phyloP scores from a whole-genome alignment of 2,888 invertebrate species.

The Hipparchia semele region DNA sequence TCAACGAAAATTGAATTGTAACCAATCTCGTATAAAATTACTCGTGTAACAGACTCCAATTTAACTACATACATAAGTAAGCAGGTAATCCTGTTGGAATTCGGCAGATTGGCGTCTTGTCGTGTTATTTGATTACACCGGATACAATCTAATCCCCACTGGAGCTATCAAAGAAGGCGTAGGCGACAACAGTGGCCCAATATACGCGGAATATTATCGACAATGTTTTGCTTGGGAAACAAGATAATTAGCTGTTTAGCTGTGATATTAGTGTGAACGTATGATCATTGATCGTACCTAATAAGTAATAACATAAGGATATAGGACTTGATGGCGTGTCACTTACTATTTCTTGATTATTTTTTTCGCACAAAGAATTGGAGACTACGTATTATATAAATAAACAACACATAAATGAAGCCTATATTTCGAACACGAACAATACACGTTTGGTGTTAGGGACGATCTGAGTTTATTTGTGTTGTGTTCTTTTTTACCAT shows the following conservation, averaged over 20 bases:
- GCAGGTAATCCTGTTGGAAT: conserved; percentile 33
- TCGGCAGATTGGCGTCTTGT: conserved; percentile 32
- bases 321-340: too few relatives aligned
- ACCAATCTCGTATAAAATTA: conserved; percentile 27
- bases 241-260: too few relatives aligned
- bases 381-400: too few relatives aligned
- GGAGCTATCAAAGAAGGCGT: conserved; percentile 24
- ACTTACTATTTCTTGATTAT: too few relatives aligned
- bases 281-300: too few relatives aligned
- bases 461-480: too few relatives aligned
- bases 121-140: conserved; percentile 35
- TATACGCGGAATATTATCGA: not conserved
- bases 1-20: conserved; percentile 29
- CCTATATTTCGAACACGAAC: too few relatives aligned
- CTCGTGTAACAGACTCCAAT: conserved; percentile 32
- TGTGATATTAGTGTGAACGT: not conserved
- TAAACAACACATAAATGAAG: too few relatives aligned
- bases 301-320: too few relatives aligned
- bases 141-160: conserved; percentile 28
- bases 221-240: not conserved
- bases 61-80: conserved; percentile 37
- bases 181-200: not conserved
- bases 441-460: too few relatives aligned
- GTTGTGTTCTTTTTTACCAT: too few relatives aligned
- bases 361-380: too few relatives aligned